Evolutionary conservation across 2,113 vertebrate genomes (phyloP).

Genomic region (Bos indicus): DNA sequence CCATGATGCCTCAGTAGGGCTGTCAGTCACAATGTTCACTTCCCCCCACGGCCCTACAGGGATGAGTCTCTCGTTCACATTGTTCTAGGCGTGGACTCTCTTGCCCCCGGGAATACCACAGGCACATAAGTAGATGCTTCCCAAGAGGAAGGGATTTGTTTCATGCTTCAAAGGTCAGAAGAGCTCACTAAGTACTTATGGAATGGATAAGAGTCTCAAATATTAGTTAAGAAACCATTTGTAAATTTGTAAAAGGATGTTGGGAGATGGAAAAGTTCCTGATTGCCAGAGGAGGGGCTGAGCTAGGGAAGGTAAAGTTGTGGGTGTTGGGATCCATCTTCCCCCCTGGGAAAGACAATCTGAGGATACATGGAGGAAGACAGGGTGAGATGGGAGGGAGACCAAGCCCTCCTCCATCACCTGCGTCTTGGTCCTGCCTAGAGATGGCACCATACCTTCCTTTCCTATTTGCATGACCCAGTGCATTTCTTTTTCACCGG

Average conservation of each 20-base stretch:
- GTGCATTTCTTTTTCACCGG: neutral
- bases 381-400: neutral
- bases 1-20: neutral
- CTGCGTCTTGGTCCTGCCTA: no score
- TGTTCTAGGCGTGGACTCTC: neutral
- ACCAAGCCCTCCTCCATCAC: rapidly evolving
- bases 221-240: neutral
- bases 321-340: rapidly evolving
- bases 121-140: neutral
- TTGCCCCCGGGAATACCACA: neutral
- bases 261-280: neutral
- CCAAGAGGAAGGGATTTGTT: neutral
- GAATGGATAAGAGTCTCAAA: neutral
- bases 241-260: neutral
- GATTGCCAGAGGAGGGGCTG: neutral
- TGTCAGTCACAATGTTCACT: neutral
- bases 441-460: neutral
- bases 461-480: neutral
- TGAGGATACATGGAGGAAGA: neutral
- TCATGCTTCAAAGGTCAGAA: neutral
- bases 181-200: neutral
- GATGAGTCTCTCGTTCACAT: neutral
- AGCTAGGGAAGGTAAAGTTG: neutral
- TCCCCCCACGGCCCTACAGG: rapidly evolving
- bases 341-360: neutral